phyloP scores from a whole-genome alignment of 2,888 invertebrate species.

The Unio delphinus region DNA sequence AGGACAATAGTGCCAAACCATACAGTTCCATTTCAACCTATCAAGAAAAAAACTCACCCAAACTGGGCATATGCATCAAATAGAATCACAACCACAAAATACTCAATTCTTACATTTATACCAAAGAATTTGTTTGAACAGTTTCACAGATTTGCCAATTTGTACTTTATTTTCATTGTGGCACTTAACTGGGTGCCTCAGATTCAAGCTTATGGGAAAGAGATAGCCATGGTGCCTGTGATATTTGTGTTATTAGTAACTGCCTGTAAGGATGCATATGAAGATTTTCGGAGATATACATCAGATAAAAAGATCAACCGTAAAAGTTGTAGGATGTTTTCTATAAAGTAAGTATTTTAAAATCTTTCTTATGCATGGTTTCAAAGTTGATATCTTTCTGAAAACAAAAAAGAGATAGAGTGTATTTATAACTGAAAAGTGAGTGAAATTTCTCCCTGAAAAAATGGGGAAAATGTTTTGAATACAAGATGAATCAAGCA shows the following conservation, averaged over 20 bases:
- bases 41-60: constrained; percentile 47
- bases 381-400: background rate
- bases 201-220: constrained; percentile 90
- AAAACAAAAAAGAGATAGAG: background rate
- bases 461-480: no score
- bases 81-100: constrained; percentile 75
- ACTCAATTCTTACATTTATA: constrained; percentile 92
- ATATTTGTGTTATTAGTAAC: constrained; percentile 95
- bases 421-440: no score
- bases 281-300: constrained; percentile 89
- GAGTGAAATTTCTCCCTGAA: no score
- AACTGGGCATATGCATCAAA: constrained; percentile 54
- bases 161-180: constrained; percentile 97
- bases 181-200: constrained; percentile 95
- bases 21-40: constrained; percentile 29
- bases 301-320: constrained; percentile 96
- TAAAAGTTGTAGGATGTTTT: constrained; percentile 91
- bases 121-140: constrained; percentile 97
- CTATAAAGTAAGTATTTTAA: constrained; percentile 78
- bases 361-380: background rate
- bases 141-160: constrained; percentile 96
- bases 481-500: no score
- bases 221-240: constrained; percentile 95
- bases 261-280: constrained; percentile 94
- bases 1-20: constrained; percentile 57